Evolutionary conservation across 2,888 invertebrate genomes (phyloP), one percentile per base, ranked within the genome.

Genomic region (Cheilosia urbana): DNA sequence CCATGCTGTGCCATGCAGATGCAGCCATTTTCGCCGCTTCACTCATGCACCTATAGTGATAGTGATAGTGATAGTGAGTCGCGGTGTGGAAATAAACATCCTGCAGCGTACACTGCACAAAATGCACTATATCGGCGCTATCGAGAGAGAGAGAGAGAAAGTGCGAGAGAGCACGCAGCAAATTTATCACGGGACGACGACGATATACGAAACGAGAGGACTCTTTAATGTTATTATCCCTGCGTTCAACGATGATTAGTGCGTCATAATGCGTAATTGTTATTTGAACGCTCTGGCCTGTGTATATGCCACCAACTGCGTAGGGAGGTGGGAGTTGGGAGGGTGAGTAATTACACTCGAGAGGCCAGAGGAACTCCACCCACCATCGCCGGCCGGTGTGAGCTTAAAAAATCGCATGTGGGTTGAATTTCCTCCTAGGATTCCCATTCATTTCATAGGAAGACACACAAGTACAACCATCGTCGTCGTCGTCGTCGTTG

Each of bases 191-290:
- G 58, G 47, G 30, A 62, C 66, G 15, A n/a, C 37, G 55, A 57
- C 27, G 53, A 60, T 53, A 60, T 57, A n/a, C n/a, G 47, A 62
- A 73, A 40, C 78, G 57, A 78, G 68, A 73, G 78, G 78, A 78
- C 83, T 73, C 79, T 79, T 69, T 73, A 79, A 84, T 79, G 79
- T 79, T 84, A 84, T 79, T 79, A 84, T 84, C 83, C 69, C 37
- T 75, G 17, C 63, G 75, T 69, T 79, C 79, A 84, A 47, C 79
- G 63, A 79, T 84, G 83, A 84, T 84, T 84, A 84, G 83, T 84
- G 83, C 75, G 79, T 75, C 83, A 79, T 84, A 84, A 79, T 84
- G 83, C 83, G 79, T 84, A 84, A 84, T 84, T 84, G 83, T 84
- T 84, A 84, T 84, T 79, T 84, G 83, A 84, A 84, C 60, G 83